Evolutionary conservation across 1,140 invertebrate species (phyloP), one percentile per base, ranked within the genome.

Genomic region (Chelonus insularis): DNA sequence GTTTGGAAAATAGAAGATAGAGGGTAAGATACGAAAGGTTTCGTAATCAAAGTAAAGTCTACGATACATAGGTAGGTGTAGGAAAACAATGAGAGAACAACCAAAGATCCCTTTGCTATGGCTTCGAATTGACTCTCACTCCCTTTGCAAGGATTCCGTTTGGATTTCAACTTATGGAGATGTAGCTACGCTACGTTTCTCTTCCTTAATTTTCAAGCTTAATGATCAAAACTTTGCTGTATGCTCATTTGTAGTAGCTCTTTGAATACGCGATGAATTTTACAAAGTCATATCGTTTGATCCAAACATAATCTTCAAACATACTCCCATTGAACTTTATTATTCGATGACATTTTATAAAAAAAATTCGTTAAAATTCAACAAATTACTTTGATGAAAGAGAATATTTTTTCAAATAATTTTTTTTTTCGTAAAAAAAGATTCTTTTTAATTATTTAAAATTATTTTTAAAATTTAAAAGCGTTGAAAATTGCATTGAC

Each of bases 1-100:
- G 20, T 16, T 11, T 11, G 16, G 23, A 39, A 32, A 55, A 48
- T 36, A 12, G 5, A 18, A 43, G 14, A 14, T 39, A 55, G 51
- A 37, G 29, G 36, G 51, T 36, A 55, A 34, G n/a, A 29, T 12
- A 54, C 62, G 57, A 43, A 34, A 58, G 36, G 52, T 43, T 63
- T 52, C 50, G 57, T 55, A 63, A 63, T 63, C 62, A 63, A 63
- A 63, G 57, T 58, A 54, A 59, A 55, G 50, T 63, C 57, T 59
- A 50, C 62, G 50, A 59, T 59, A 55, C 45, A 63, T 55, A 56
- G 56, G 39, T 54, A 48, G 62, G 47, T 58, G 39, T 8, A 11
- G 9, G 45, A 58, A 63, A 59, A 63, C 57, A 63, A 63, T 59
- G 45, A 63, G 48, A 63, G 50, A 52, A 34, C 34, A 51, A 16